Conservation (phyloP, 2,888 invertebrate species). For the Carabus problematicus region DNA sequence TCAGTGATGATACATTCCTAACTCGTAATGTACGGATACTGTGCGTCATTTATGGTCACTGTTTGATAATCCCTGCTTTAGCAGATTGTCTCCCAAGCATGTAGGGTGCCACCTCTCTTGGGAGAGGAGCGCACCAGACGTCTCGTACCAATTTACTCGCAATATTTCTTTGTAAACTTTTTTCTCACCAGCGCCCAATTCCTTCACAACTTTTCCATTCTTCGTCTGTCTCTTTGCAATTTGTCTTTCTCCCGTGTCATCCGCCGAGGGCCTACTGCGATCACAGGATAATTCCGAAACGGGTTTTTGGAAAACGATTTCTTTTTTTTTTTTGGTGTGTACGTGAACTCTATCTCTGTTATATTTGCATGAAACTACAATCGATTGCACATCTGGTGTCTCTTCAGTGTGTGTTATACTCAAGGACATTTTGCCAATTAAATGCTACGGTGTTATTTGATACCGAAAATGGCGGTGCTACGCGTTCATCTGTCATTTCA, state of each 20-base stretch:
- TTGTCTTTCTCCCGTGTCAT: slow-evolving; percentile 1
- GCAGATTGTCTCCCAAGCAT: neutral
- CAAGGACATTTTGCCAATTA: neutral
- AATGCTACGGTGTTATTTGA: neutral
- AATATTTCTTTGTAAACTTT: slow-evolving; percentile 6
- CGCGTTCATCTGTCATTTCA: slow-evolving; percentile 7
- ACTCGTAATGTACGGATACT: neutral
- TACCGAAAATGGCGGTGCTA: neutral
- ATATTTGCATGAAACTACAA: too few species aligned
- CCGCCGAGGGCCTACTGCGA: neutral
- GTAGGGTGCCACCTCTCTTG: too few species aligned
- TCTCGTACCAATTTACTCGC: slow-evolving; percentile 14
- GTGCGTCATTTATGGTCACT: neutral
- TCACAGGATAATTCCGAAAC: too few species aligned
- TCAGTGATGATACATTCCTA: too few species aligned
- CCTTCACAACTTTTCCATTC: neutral
- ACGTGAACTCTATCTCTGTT: too few species aligned
- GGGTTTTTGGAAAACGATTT: too few species aligned
- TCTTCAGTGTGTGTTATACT: too few species aligned
- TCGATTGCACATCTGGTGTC: too few species aligned
- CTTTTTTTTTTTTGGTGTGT: too few species aligned
- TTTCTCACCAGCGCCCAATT: neutral
- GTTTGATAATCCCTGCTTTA: slow-evolving; percentile 5
- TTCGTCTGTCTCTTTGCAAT: slow-evolving; percentile 1
- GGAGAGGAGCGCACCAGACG: neutral